phyloP scores from a whole-genome alignment of 2,888 invertebrate genomes.

The Pardosa pseudoannulata region DNA sequence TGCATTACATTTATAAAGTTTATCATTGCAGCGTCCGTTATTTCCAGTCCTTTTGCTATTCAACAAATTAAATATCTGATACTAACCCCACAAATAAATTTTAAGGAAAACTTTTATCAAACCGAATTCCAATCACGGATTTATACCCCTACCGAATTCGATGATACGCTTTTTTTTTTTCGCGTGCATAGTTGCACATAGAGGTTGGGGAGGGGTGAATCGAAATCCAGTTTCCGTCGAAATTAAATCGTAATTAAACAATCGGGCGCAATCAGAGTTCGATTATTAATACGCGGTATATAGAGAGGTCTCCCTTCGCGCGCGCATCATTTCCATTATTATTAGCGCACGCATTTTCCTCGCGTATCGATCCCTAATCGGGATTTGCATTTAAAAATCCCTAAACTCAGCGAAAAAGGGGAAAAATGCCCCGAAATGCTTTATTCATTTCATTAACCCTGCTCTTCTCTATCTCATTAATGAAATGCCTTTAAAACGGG shows the following conservation, averaged over 20 bases:
- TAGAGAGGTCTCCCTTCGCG: no score
- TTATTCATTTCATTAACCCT: constrained; percentile 57
- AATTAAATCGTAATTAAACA: constrained; percentile 1
- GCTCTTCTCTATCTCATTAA: constrained; percentile 61
- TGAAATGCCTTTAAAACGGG: constrained; percentile 69
- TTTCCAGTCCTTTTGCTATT: no score
- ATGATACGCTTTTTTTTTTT: no score
- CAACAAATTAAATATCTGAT: no score
- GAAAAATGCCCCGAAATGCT: constrained; percentile 30
- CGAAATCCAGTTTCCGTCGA: background rate
- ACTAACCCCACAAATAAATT: no score
- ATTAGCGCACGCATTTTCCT: constrained; percentile 22
- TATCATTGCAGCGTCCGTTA: no score
- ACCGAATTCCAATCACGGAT: no score
- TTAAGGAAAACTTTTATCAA: no score
- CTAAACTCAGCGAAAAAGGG: constrained; percentile 26
- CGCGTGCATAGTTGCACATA: no score
- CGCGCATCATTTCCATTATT: background rate
- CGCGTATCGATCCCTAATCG: constrained; percentile 40
- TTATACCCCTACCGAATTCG: no score
- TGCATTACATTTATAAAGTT: no score
- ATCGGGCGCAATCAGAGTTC: background rate
- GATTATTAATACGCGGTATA: background rate
- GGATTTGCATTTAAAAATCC: constrained; percentile 65
- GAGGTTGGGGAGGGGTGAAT: no score